Conservation (phyloP, 2,113 vertebrate genomes). For the Oenanthe oenanthe region DNA sequence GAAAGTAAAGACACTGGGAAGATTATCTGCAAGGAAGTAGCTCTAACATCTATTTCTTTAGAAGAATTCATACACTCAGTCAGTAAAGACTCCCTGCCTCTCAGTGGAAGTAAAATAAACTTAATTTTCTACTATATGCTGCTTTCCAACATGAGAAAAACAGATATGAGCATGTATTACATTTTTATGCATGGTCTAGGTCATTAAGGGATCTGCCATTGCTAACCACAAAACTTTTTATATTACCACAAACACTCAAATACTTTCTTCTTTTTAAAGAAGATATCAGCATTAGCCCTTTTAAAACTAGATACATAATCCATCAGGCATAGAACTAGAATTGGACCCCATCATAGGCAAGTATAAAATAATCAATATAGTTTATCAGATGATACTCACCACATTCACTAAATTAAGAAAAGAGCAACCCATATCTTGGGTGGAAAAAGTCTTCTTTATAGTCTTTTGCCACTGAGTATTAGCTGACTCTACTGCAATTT, state of each 20-base stretch:
- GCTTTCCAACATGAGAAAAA: not conserved
- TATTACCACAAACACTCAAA: not conserved
- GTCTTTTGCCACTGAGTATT: slow-evolving; percentile 77
- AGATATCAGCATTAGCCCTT: not conserved
- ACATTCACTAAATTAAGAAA: slow-evolving; percentile 79
- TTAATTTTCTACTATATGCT: not conserved
- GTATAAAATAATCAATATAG: not conserved
- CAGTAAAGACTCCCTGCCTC: not conserved
- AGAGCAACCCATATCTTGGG: slow-evolving; percentile 76
- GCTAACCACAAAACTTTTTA: not conserved
- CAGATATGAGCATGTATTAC: not conserved
- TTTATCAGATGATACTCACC: slow-evolving; percentile 68
- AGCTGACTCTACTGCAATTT: slow-evolving; percentile 35
- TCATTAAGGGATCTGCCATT: not conserved
- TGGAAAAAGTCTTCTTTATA: slow-evolving; percentile 79
- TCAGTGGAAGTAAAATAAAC: not conserved
- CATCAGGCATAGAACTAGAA: not conserved
- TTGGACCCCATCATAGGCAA: not conserved
- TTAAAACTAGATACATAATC: not conserved
- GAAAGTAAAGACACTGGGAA: not conserved
- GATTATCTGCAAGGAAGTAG: not conserved
- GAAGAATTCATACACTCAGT: not conserved
- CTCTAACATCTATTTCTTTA: not conserved
- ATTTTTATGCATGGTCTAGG: rapidly evolving
- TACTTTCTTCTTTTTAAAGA: not conserved